Percentiles rank a stretch among this genome's conserved stretches.
Evolutionary conservation across 2,113 vertebrate genomes (phyloP).

Genomic region (Anser cygnoides): DNA sequence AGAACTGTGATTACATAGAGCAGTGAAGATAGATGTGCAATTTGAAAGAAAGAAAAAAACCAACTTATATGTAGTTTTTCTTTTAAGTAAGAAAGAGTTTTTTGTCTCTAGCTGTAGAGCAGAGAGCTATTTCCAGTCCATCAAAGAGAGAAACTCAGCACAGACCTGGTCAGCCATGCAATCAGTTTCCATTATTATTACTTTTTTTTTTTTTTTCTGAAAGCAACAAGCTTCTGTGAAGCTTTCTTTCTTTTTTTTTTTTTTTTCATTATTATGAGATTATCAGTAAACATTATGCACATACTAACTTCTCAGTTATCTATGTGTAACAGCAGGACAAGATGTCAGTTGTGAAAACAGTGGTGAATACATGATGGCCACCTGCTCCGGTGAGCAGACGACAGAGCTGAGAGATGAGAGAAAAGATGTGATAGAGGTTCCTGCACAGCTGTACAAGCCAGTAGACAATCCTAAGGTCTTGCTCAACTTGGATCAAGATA

Average conservation of each 20-base stretch:
- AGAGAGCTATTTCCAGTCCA: slow-evolving; percentile 46
- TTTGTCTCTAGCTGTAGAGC: slow-evolving; percentile 34
- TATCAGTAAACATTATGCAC: slow-evolving; percentile 8
- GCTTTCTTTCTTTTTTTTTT: not conserved
- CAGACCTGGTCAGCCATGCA: slow-evolving; percentile 25
- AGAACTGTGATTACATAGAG: not conserved
- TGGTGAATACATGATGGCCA: not conserved
- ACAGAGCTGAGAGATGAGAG: not conserved
- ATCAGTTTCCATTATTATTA: not conserved
- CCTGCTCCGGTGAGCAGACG: not conserved
- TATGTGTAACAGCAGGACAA: not conserved
- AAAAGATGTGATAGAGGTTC: not conserved
- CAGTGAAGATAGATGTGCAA: not conserved
- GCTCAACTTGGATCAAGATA: not conserved
- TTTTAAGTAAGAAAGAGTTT: slow-evolving; percentile 41
- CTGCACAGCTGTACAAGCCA: not conserved
- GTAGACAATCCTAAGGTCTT: not conserved
- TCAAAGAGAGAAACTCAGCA: slow-evolving; percentile 21
- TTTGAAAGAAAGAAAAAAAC: not conserved
- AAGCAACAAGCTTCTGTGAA: not conserved
- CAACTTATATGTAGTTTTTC: not conserved
- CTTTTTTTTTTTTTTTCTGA: not conserved
- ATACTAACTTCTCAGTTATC: not conserved
- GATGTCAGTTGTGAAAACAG: not conserved
- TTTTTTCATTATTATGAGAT: slow-evolving; percentile 21